These are phyloP conservation scores for Therioaphis trifolii DNA, from an alignment of 2,888 invertebrate genomes.

Conservation along the genomic window DNA sequence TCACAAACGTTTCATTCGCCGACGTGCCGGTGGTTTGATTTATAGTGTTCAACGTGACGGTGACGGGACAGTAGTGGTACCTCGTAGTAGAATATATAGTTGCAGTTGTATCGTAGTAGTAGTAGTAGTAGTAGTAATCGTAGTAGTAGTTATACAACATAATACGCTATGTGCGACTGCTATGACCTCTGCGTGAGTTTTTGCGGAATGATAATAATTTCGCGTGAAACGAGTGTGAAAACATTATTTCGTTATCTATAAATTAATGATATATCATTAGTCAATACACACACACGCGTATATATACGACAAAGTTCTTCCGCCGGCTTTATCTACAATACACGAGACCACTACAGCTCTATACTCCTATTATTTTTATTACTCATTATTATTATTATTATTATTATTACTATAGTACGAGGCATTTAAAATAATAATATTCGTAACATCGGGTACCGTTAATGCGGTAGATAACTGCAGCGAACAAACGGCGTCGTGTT, in stretches of 20 bases:
- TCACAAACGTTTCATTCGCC: too few species aligned
- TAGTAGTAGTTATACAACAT: neutral
- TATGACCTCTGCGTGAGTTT: constrained; percentile 10
- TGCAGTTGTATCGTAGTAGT: too few species aligned
- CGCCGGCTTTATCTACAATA: neutral
- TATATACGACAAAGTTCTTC: neutral
- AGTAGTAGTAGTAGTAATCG: too few species aligned
- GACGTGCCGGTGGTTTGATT: constrained; percentile 22
- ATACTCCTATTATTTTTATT: neutral
- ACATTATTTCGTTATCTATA: constrained; percentile 7
- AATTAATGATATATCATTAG: constrained; percentile 27
- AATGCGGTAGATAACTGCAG: too few species aligned
- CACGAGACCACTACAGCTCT: neutral
- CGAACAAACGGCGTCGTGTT: too few species aligned
- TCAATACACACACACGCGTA: neutral
- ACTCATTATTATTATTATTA: neutral
- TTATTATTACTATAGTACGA: too few species aligned
- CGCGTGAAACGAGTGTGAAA: constrained; percentile 29
- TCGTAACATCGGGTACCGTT: too few species aligned
- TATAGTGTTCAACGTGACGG: constrained; percentile 10
- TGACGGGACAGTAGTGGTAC: too few species aligned
- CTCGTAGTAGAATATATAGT: too few species aligned
- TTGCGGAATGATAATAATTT: constrained; percentile 18
- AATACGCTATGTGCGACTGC: neutral
- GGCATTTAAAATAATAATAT: too few species aligned